Conservation (phyloP, 2,888 invertebrate genomes). For the Halocaridina rubra region DNA sequence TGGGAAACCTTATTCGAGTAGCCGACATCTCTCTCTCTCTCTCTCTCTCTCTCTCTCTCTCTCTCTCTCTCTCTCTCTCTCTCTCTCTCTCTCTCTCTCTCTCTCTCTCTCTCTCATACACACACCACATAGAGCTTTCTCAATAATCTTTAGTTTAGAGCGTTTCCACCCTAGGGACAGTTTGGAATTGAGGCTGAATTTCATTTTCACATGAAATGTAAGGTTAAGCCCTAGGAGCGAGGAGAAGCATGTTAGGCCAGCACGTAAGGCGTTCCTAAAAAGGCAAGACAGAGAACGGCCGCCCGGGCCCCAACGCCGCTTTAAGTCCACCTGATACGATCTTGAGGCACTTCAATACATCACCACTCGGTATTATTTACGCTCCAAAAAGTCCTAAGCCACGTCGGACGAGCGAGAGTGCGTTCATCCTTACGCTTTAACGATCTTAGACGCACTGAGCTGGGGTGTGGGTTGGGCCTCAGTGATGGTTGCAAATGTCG, state of each 20-base stretch:
- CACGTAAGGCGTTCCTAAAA: slow-evolving; percentile 53
- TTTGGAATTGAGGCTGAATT: no score
- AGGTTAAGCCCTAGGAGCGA: no score
- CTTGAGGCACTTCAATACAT: slow-evolving; percentile 58
- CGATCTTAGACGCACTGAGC: background rate
- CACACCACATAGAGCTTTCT: background rate
- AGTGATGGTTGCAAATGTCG: background rate
- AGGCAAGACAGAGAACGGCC: slow-evolving; percentile 44
- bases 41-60: slow-evolving; percentile 21
- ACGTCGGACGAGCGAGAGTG: background rate
- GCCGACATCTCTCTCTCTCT: background rate
- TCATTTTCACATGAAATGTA: no score
- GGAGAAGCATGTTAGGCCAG: slow-evolving; percentile 31
- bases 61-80: slow-evolving; percentile 29
- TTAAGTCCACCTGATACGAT: slow-evolving; percentile 57
- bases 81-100: slow-evolving; percentile 18
- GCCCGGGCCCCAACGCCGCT: slow-evolving; percentile 51
- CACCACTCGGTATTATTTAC: slow-evolving; percentile 54
- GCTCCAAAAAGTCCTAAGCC: slow-evolving; percentile 16
- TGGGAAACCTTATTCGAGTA: background rate
- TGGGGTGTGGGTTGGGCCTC: slow-evolving; percentile 22
- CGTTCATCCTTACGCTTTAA: background rate
- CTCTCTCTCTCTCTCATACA: background rate
- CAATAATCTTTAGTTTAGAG: no score
- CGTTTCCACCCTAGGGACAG: no score